Percentiles rank a stretch among this genome's conserved stretches.
These are phyloP conservation scores for Euleptes europaea DNA, from an alignment of 2,113 vertebrate genomes.

Conservation along the genomic window DNA sequence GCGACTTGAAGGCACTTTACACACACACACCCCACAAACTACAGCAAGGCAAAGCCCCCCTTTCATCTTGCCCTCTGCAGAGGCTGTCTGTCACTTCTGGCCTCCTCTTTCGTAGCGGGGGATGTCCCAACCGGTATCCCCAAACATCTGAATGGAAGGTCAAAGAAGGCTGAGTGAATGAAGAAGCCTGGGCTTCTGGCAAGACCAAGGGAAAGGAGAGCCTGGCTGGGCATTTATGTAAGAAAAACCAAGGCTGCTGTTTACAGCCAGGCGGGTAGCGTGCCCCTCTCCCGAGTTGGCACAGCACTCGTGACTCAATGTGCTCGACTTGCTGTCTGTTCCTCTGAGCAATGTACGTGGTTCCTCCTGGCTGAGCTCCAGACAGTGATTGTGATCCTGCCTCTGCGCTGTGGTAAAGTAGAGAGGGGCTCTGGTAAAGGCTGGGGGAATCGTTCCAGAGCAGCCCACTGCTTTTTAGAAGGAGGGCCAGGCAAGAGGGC, in stretches of 20 bases:
- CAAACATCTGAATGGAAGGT: not conserved
- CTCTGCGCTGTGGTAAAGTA: not conserved
- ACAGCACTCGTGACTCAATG: not conserved
- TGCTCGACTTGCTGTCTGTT: not conserved
- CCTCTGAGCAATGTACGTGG: not conserved
- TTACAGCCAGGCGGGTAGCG: not conserved
- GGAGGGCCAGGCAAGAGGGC: not conserved
- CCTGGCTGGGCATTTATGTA: not conserved
- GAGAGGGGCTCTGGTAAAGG: not conserved
- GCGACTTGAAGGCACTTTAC: no score
- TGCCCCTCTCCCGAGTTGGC: not conserved
- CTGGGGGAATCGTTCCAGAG: not conserved
- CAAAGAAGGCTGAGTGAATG: not conserved
- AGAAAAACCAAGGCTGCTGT: not conserved
- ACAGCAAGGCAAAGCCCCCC: not conserved
- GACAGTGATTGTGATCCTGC: not conserved
- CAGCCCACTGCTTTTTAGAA: not conserved
- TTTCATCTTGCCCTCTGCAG: not conserved
- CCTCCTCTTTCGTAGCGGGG: not conserved
- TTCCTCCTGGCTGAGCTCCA: not conserved
- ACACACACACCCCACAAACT: no score
- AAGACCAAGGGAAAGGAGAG: not conserved
- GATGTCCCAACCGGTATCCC: not conserved
- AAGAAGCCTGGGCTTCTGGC: not conserved
- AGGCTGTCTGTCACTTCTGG: not conserved